phyloP scores from a whole-genome alignment of 2,113 vertebrate genomes.

The Neoarius graeffei region DNA sequence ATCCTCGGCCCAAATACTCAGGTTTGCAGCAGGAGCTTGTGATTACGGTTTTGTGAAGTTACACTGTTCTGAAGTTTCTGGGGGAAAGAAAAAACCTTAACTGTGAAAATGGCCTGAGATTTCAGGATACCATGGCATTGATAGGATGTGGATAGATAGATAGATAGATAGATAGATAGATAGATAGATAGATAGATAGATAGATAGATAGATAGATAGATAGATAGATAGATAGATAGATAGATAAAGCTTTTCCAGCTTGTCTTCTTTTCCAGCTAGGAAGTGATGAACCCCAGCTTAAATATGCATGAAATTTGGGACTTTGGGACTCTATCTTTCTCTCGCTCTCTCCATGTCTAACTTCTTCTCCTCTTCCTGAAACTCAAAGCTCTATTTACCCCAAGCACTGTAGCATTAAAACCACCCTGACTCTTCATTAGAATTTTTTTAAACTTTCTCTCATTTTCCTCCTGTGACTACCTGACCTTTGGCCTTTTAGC shows the following conservation, averaged over 20 bases:
- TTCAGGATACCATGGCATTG: background rate
- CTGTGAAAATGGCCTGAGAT: background rate
- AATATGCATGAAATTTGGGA: constrained; percentile 65
- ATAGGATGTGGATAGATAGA: background rate
- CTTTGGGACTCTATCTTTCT: constrained; percentile 36
- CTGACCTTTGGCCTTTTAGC: constrained; percentile 1
- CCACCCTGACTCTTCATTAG: background rate
- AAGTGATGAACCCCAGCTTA: constrained; percentile 29
- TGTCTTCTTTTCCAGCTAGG: background rate
- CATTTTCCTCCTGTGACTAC: background rate
- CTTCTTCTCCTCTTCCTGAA: constrained; percentile 16
- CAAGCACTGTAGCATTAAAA: background rate
- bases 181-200: background rate
- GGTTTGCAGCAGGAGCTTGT: background rate
- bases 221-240: background rate
- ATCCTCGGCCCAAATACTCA: background rate
- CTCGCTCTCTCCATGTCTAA: background rate
- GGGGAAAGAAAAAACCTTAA: background rate
- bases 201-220: background rate
- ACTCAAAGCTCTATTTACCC: constrained; percentile 2
- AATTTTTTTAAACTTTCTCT: background rate
- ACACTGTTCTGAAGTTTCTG: background rate
- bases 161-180: background rate
- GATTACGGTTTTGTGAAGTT: background rate
- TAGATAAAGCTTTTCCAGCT: background rate